Evolutionary conservation across 1,140 invertebrate genomes (phyloP).

Genomic region (Liolophura sinensis): DNA sequence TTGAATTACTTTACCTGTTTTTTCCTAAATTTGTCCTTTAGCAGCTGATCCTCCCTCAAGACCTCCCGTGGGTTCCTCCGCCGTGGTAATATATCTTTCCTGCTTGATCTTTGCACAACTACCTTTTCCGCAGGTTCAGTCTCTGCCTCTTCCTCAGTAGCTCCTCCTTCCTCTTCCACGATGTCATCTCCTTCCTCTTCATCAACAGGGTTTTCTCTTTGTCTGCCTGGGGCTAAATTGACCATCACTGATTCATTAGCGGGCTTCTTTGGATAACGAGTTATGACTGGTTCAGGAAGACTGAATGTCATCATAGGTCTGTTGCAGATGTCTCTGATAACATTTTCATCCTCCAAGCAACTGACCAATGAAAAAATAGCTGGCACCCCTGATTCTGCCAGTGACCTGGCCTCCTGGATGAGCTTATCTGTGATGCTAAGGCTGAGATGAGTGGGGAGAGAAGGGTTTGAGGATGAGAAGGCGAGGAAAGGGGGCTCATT

Average conservation of each 20-base stretch:
- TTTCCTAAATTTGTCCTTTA: conserved; percentile 1
- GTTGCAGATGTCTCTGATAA: conserved; percentile 29
- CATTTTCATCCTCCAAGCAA: conserved; percentile 40
- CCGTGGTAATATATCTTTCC: background rate
- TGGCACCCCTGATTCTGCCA: conserved; percentile 28
- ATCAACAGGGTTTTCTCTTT: background rate
- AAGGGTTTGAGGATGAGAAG: conserved; percentile 35
- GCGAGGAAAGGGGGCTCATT: conserved; percentile 41
- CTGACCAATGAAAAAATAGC: conserved; percentile 45
- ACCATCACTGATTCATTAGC: background rate
- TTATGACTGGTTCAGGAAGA: conserved; percentile 18
- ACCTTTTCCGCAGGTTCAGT: background rate
- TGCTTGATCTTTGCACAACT: too few species aligned
- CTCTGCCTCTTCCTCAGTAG: background rate
- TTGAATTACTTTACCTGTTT: background rate
- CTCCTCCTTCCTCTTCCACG: background rate
- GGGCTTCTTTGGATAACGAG: background rate
- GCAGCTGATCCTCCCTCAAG: background rate
- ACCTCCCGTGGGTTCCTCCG: background rate
- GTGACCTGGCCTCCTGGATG: conserved; percentile 34
- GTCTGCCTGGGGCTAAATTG: background rate
- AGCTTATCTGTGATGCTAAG: conserved; percentile 47
- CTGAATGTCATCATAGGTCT: conserved; percentile 34
- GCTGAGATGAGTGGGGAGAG: conserved; percentile 33
- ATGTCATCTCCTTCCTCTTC: background rate